These are phyloP conservation scores for Mylabris sibirica DNA, from an alignment of 2,888 invertebrate genomes.

Conservation along the genomic window DNA sequence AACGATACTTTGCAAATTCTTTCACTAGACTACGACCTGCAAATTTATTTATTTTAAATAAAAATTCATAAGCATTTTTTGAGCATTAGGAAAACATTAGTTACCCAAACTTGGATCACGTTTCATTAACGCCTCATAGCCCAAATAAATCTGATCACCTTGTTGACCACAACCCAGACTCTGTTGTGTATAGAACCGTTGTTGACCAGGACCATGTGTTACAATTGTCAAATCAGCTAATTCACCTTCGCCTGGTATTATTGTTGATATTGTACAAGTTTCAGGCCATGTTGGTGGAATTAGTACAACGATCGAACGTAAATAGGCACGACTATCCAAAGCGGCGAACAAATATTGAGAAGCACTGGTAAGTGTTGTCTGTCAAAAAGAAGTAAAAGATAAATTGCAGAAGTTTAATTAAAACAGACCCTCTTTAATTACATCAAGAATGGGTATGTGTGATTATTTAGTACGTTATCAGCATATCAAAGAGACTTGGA, in stretches of 20 bases:
- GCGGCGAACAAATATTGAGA: conserved; percentile 67
- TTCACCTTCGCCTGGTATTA: conserved; percentile 63
- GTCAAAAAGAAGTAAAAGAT: conserved; percentile 50
- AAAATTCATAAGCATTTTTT: not conserved
- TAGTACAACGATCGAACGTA: conserved; percentile 67
- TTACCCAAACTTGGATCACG: conserved; percentile 56
- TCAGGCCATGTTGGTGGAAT: conserved; percentile 69
- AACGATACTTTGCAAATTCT: conserved; percentile 73
- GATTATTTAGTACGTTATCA: not conserved
- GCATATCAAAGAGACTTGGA: not conserved
- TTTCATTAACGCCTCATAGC: conserved; percentile 58
- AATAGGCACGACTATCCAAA: conserved; percentile 66
- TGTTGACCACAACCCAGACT: conserved; percentile 67
- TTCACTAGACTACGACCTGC: conserved; percentile 63
- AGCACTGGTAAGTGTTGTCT: conserved; percentile 66
- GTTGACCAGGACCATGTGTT: conserved; percentile 63
- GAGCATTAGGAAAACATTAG: not conserved
- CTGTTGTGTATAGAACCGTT: conserved; percentile 69
- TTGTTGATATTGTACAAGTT: conserved; percentile 59
- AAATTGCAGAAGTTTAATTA: not conserved
- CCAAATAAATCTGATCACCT: conserved; percentile 68
- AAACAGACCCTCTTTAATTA: not conserved
- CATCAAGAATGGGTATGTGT: not conserved
- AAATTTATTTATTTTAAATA: conserved; percentile 18
- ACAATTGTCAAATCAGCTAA: conserved; percentile 65